Percentiles rank a stretch among this genome's conserved stretches.
Evolutionary conservation across 2,888 invertebrate genomes (phyloP).

Genomic region (Athalia circularis): DNA sequence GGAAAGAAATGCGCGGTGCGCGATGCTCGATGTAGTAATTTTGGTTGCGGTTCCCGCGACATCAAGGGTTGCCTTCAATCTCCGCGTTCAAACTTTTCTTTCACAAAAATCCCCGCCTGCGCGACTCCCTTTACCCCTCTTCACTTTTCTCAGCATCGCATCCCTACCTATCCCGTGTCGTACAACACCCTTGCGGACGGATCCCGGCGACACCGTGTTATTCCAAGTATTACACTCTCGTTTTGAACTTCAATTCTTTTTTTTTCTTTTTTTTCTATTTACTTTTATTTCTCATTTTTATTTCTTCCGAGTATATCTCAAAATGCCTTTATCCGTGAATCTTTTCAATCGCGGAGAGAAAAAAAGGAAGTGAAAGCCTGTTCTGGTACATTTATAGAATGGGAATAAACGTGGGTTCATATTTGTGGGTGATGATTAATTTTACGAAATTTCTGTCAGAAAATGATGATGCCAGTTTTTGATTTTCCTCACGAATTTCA

Average conservation of each 20-base stretch:
- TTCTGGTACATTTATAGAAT: too few species aligned
- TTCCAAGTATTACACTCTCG: slow-evolving; percentile 30
- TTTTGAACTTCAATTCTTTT: slow-evolving; percentile 9
- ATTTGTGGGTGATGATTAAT: too few species aligned
- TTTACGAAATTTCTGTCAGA: too few species aligned
- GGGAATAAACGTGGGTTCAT: too few species aligned
- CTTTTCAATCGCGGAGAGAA: too few species aligned
- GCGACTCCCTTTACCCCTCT: not conserved
- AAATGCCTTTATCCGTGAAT: not conserved
- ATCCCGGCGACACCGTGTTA: slow-evolving; percentile 10
- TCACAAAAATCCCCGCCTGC: not conserved
- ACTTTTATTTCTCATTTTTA: not conserved
- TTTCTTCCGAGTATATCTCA: slow-evolving; percentile 19
- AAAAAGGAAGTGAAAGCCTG: too few species aligned
- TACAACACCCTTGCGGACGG: not conserved
- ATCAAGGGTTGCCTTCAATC: slow-evolving; percentile 36
- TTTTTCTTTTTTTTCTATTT: slow-evolving; percentile 9
- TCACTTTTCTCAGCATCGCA: not conserved
- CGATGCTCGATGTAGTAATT: slow-evolving; percentile 26
- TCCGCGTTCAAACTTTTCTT: not conserved
- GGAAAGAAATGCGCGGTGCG: not conserved
- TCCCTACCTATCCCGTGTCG: not conserved
- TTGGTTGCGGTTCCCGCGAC: slow-evolving; percentile 7
- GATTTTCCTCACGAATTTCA: too few species aligned
- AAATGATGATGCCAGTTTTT: too few species aligned